Evolutionary conservation across 2,113 vertebrate genomes (phyloP).

Genomic region (Takifugu flavidus): DNA sequence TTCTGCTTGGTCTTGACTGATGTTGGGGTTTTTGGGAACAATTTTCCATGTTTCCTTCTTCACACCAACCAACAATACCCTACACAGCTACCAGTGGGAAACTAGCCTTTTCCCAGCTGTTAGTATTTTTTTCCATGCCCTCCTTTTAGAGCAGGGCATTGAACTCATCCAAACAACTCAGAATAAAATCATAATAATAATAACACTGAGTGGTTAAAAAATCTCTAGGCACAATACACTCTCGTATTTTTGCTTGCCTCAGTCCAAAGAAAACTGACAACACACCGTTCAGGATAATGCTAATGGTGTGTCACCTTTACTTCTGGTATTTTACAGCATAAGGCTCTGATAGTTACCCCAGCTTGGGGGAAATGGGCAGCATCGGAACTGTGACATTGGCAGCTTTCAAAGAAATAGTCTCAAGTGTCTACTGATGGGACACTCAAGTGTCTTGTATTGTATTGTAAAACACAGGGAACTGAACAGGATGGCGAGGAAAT

Average conservation of each 20-base stretch:
- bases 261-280: conserved; percentile 28
- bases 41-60: conserved; percentile 50
- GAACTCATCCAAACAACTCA: conserved; percentile 46
- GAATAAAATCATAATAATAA: conserved; percentile 43
- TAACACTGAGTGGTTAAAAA: conserved; percentile 29
- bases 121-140: conserved; percentile 68
- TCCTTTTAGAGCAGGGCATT: conserved; percentile 48
- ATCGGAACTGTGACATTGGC: conserved; percentile 12
- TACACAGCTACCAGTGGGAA: conserved; percentile 56
- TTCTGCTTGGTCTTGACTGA: conserved; percentile 44
- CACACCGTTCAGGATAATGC: conserved; percentile 34
- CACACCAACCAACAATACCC: conserved; percentile 56
- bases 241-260: conserved; percentile 15
- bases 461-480: conserved; percentile 16
- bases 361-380: conserved; percentile 25
- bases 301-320: conserved; percentile 31
- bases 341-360: conserved; percentile 20
- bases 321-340: conserved; percentile 34
- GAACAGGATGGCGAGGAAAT: conserved; percentile 41
- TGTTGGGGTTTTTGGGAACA: conserved; percentile 32
- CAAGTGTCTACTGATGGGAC: conserved; percentile 35
- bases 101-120: conserved; percentile 61
- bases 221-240: conserved; percentile 18
- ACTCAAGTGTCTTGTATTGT: conserved; percentile 44
- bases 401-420: conserved; percentile 29